phyloP scores from a whole-genome alignment of 2,113 vertebrate genomes.

The Chaetodon auriga region DNA sequence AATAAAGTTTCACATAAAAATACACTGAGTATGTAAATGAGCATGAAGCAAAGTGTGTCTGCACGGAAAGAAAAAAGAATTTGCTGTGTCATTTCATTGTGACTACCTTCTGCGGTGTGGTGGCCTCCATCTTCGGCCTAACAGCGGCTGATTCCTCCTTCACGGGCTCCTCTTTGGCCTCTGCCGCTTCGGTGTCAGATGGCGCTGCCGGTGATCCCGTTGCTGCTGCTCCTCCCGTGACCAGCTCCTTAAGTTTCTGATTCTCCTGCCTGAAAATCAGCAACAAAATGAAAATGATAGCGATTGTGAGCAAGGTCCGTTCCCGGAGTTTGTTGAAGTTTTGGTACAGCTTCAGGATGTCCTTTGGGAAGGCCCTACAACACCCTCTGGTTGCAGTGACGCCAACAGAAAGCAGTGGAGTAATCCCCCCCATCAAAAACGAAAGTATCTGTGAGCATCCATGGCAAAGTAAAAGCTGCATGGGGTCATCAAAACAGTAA shows the following conservation, averaged over 20 bases:
- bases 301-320: neutral
- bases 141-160: conserved; percentile 76
- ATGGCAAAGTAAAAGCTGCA: neutral
- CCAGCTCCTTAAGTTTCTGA: conserved; percentile 91
- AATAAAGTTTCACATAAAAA: neutral
- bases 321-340: conserved; percentile 1
- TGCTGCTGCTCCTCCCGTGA: conserved; percentile 79
- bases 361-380: conserved; percentile 79
- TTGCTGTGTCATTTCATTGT: neutral
- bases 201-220: conserved; percentile 49
- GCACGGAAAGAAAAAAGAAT: neutral
- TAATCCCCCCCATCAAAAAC: conserved; percentile 45
- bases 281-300: conserved; percentile 59
- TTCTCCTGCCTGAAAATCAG: conserved; percentile 89
- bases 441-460: conserved; percentile 52
- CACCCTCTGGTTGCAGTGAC: neutral
- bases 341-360: conserved; percentile 9
- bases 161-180: conserved; percentile 77
- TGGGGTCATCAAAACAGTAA: neutral
- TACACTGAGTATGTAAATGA: neutral
- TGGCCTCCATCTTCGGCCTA: conserved; percentile 81
- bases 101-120: conserved; percentile 88
- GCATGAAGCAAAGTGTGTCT: neutral
- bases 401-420: conserved; percentile 37
- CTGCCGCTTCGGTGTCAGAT: conserved; percentile 77